Base-by-base conservation (phyloP, 92 coral and sea anemone species). In the Chrysogorgia sp. region DNA sequence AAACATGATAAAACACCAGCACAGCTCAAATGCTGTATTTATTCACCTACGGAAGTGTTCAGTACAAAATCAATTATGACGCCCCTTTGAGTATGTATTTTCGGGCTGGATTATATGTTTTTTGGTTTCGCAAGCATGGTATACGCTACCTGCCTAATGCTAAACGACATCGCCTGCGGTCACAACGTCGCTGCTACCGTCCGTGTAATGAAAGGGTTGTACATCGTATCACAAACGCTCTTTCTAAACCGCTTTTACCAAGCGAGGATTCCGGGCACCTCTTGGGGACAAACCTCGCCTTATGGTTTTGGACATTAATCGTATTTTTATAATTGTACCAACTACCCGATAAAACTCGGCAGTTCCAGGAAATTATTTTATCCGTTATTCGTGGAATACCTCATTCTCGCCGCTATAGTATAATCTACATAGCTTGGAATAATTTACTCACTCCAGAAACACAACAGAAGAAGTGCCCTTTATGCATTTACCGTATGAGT, bases 211-310 rank as follows among this genome's bases (percentile, higher is more conserved):
- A 43, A 23, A 40, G 74, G 53, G 20, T 8, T 67, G 57, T 67
- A 40, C 55, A 67, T 43, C 30, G 58, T 40, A 0, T 0, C 40
- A 67, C 74, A 67, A 67, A 67, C 20, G 10, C 57, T 67, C 22
- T 67, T 67, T 32, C 12, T 67, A 23, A 41, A 40, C 34, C 29
- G 57, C 13, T 67, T 67, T 41, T 67, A 67, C 74, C 41, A 43
- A 67, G 34, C 74, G n/a, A 67, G 74, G 47, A 67, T 67, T 21
- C 74, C 74, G 74, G 53, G 52, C 74, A 67, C 25, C 58, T 67
- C 0, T 22, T 67, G 57, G 74, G 74, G 22, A 67, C 74, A 19
- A 67, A 67, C 40, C 47, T 67, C 10, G 56, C 74, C 0, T 3
- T 67, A 53, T 67, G 74, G 74, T 67, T 67, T 25, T 67, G 74